These are phyloP conservation scores for Denticeps clupeoides DNA, from an alignment of 2,797 vertebrate genomes.

Conservation along the genomic window DNA sequence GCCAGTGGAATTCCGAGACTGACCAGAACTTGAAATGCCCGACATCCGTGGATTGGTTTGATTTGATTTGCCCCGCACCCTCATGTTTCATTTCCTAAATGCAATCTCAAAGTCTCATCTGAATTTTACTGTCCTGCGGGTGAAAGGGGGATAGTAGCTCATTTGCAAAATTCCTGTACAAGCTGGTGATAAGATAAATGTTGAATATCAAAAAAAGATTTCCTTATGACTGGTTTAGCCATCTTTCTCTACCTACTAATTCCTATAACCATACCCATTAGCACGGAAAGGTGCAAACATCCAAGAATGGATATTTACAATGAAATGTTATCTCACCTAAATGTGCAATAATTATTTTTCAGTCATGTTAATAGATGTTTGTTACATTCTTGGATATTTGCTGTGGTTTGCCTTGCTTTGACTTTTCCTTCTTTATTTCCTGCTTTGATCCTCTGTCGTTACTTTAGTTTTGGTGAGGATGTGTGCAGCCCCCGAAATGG, in stretches of 20 bases:
- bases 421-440: not conserved
- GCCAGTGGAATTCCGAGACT: slow-evolving; percentile 15
- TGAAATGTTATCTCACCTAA: not conserved
- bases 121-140: not conserved
- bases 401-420: slow-evolving; percentile 18
- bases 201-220: no score
- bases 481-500: not conserved
- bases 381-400: slow-evolving; percentile 24
- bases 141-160: no score
- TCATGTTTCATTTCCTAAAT: not conserved
- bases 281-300: slow-evolving; percentile 20
- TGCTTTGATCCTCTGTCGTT: not conserved
- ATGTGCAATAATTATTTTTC: not conserved
- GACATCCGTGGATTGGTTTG: not conserved
- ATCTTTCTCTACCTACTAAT: slow-evolving; percentile 6
- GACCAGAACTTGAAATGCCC: slow-evolving; percentile 13
- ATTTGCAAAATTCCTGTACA: no score
- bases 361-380: no score
- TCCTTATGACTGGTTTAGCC: no score
- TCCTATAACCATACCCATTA: slow-evolving; percentile 5
- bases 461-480: not conserved
- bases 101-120: not conserved
- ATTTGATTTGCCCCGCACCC: not conserved
- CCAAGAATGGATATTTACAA: slow-evolving; percentile 11
- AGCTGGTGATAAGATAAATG: no score